Evolutionary conservation across 2,888 invertebrate species (phyloP).

Genomic region (Thymelicus lineola): DNA sequence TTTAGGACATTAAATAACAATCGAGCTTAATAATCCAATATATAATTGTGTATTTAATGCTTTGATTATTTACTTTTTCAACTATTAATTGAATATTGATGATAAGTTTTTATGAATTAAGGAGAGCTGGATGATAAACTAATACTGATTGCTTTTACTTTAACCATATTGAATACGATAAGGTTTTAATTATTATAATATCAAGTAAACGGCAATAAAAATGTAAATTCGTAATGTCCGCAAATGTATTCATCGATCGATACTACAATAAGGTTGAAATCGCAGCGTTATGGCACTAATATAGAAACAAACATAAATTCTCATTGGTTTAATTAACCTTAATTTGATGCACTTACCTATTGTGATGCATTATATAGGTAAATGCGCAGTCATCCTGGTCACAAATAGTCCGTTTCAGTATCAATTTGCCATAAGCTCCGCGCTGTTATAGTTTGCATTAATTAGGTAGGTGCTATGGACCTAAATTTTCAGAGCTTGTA

Average conservation of each 20-base stretch:
- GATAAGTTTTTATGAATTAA: too few relatives aligned
- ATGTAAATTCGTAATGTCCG: neutral
- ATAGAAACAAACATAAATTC: conserved; percentile 57
- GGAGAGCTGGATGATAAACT: neutral
- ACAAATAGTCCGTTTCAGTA: conserved; percentile 36
- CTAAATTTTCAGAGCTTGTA: conserved; percentile 17
- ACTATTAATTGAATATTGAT: too few relatives aligned
- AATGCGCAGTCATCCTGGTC: conserved; percentile 41
- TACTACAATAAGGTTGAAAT: conserved; percentile 53
- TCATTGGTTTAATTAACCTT: conserved; percentile 76
- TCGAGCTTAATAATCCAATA: too few relatives aligned
- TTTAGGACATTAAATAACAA: too few relatives aligned
- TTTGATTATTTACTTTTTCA: too few relatives aligned
- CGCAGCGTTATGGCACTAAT: conserved; percentile 43
- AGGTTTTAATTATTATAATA: too few relatives aligned
- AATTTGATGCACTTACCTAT: conserved; percentile 65
- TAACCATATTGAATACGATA: too few relatives aligned
- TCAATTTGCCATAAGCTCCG: conserved; percentile 33
- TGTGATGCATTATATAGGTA: conserved; percentile 43
- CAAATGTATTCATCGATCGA: conserved; percentile 3
- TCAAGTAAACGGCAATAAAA: neutral
- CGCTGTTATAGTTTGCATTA: conserved; percentile 22
- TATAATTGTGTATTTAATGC: too few relatives aligned
- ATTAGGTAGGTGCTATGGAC: conserved; percentile 24
- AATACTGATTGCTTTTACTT: too few relatives aligned